Evolutionary conservation across 2,113 vertebrate species (phyloP).

Genomic region (Platichthys flesus): DNA sequence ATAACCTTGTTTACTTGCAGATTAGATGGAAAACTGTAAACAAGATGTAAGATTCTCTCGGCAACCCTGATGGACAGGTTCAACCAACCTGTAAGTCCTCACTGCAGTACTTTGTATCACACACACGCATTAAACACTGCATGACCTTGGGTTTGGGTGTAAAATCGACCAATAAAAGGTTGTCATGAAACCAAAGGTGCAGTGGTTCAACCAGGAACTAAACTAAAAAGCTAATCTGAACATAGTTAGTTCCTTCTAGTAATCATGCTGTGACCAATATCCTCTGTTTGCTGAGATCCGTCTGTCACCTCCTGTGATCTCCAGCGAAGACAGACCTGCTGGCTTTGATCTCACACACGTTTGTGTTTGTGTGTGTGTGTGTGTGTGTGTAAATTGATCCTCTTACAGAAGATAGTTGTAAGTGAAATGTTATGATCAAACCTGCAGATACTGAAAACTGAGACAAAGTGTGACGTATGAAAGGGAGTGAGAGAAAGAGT

Average conservation of each 20-base stretch:
- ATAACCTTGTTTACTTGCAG: no score
- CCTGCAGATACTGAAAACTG: not conserved
- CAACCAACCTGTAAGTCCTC: conserved; percentile 14
- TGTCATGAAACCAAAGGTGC: not conserved
- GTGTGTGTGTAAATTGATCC: not conserved
- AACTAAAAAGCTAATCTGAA: not conserved
- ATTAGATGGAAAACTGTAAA: not conserved
- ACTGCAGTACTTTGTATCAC: not conserved
- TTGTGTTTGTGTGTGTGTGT: not conserved
- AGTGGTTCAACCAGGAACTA: not conserved
- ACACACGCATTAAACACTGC: not conserved
- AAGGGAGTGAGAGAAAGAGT: not conserved
- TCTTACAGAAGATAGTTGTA: not conserved
- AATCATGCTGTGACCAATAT: not conserved
- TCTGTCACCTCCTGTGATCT: conserved; percentile 48
- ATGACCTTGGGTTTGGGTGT: not conserved
- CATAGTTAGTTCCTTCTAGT: not conserved
- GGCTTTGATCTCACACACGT: conserved; percentile 62
- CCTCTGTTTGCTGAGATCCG: not conserved
- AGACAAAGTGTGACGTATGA: not conserved
- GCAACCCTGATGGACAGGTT: conserved; percentile 57
- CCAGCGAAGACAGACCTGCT: conserved; percentile 44
- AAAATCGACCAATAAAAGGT: not conserved
- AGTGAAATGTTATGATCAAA: not conserved
- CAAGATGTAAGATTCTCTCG: not conserved